A percentile compares a stretch with the other conserved stretches of the same genome.
Evolutionary conservation across 2,113 vertebrate genomes (phyloP).

Genomic region (Daubentonia madagascariensis): DNA sequence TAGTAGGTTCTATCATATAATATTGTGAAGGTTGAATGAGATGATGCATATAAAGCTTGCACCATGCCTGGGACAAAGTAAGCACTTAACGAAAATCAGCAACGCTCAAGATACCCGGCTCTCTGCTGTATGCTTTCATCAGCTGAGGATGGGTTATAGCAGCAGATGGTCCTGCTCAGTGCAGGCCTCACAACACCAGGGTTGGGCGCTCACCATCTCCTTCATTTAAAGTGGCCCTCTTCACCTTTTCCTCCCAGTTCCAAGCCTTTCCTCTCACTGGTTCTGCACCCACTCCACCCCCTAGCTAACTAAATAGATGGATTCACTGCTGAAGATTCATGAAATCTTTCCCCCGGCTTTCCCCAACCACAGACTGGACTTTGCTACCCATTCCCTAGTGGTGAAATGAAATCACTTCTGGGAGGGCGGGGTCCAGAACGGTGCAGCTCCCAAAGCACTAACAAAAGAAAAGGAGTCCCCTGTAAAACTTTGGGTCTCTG

Average conservation of each 20-base stretch:
- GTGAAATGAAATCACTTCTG: not conserved
- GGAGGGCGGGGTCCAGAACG: not conserved
- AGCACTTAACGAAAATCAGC: conserved; percentile 5
- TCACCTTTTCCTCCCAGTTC: not conserved
- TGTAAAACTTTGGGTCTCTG: not conserved
- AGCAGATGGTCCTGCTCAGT: not conserved
- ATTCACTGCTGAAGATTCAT: not conserved
- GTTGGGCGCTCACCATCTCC: not conserved
- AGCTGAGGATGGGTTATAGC: not conserved
- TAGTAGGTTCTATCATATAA: not conserved
- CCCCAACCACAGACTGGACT: not conserved
- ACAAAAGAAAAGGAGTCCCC: not conserved
- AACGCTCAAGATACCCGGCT: not conserved
- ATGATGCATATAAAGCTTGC: not conserved
- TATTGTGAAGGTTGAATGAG: not conserved
- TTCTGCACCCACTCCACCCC: not conserved
- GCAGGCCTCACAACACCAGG: not conserved
- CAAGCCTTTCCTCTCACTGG: not conserved
- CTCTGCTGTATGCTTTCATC: not conserved
- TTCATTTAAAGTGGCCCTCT: conserved; percentile 16
- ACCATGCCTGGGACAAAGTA: not conserved
- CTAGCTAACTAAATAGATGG: conserved; percentile 6
- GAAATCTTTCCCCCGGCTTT: not conserved
- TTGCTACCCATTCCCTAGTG: not conserved
- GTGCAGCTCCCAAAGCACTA: not conserved